Conservation (phyloP, 1,140 invertebrate genomes). For the Nilaparvata lugens region DNA sequence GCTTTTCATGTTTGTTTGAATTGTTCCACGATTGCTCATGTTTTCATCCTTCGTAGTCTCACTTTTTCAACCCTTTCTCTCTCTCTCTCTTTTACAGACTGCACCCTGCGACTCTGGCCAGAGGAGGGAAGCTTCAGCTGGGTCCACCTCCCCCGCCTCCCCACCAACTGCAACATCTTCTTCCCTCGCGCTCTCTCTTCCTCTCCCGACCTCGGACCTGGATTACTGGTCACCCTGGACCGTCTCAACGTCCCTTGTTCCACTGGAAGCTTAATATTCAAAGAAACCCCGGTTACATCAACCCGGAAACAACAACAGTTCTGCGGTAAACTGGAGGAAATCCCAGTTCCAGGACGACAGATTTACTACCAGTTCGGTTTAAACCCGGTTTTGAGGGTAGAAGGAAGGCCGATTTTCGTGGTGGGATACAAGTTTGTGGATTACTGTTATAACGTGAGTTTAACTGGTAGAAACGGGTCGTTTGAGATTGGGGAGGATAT, state of each 20-base stretch:
- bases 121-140: conserved; percentile 29
- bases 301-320: conserved; percentile 23
- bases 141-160: conserved; percentile 26
- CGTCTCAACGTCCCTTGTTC: conserved; percentile 52
- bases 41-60: no score
- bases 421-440: conserved; percentile 49
- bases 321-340: conserved; percentile 54
- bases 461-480: conserved; percentile 46
- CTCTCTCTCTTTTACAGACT: conserved; percentile 31
- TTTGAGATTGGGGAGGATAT: conserved; percentile 42
- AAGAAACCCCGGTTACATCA: conserved; percentile 31
- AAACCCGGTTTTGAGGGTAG: conserved; percentile 38
- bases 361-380: conserved; percentile 41
- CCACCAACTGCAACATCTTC: conserved; percentile 33
- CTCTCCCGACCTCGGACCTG: not conserved
- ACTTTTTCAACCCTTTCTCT: no score
- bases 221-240: conserved; percentile 44
- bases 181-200: conserved; percentile 27
- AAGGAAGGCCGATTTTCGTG: conserved; percentile 48
- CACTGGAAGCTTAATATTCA: conserved; percentile 44
- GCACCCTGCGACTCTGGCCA: conserved; percentile 31
- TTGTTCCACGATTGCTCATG: no score
- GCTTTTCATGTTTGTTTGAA: no score
- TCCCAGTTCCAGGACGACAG: conserved; percentile 40
- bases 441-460: conserved; percentile 52